These are phyloP conservation scores for Hippolais icterina DNA, from an alignment of 2,113 vertebrate species.

Conservation along the genomic window DNA sequence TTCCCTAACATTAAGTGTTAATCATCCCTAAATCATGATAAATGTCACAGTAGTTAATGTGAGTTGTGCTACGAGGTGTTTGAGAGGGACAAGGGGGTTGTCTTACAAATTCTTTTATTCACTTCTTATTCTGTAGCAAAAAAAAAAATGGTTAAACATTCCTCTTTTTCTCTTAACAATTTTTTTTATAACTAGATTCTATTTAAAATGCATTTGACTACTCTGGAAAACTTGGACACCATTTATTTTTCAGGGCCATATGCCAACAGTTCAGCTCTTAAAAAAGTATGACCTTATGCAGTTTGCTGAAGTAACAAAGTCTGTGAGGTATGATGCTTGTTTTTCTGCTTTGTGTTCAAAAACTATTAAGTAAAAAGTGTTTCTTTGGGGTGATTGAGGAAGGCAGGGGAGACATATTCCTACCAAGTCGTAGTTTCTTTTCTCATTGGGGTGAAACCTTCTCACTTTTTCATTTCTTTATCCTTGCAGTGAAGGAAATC, in stretches of 20 bases:
- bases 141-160: background rate
- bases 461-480: background rate
- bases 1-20: background rate
- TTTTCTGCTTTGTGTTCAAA: background rate
- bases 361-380: background rate
- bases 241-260: constrained; percentile 86
- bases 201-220: background rate
- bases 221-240: background rate
- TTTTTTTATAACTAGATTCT: background rate
- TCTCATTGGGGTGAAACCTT: background rate
- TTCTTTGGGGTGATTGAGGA: background rate
- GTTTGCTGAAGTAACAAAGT: constrained; percentile 92
- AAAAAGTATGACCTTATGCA: constrained; percentile 96
- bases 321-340: constrained; percentile 82
- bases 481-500: constrained; percentile 88
- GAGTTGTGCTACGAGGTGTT: background rate
- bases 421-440: background rate
- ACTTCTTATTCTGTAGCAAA: background rate
- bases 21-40: background rate
- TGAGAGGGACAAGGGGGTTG: rapidly evolving
- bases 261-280: constrained; percentile 91
- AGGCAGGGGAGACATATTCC: background rate
- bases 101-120: background rate
- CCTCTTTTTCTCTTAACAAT: background rate
- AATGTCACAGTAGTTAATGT: background rate